Evolutionary conservation across 2,797 vertebrate genomes (phyloP).

Genomic region (Babyrousa celebensis): DNA sequence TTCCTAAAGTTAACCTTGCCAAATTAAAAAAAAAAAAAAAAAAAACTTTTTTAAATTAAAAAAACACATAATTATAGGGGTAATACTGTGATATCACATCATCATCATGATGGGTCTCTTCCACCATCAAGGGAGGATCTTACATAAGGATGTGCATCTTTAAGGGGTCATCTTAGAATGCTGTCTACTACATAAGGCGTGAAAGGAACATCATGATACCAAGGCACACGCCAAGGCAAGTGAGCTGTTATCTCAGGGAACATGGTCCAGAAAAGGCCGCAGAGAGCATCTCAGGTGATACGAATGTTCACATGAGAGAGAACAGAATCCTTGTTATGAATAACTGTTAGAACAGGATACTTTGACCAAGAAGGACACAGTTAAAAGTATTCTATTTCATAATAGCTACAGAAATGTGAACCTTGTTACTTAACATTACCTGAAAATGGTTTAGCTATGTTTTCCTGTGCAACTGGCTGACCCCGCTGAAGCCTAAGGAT

Average conservation of each 20-base stretch:
- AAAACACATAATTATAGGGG: neutral
- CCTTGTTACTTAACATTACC: neutral
- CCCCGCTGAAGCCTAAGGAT: neutral
- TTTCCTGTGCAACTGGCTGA: neutral
- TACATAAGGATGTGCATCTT: neutral
- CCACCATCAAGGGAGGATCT: neutral
- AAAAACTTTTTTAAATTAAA: too few species aligned
- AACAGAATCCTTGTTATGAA: slow-evolving; percentile 18
- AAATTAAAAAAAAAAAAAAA: neutral
- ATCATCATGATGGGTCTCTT: neutral
- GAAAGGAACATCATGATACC: neutral
- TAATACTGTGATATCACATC: neutral
- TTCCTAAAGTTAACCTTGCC: neutral
- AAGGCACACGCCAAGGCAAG: neutral
- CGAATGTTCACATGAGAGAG: neutral
- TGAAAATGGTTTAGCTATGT: neutral
- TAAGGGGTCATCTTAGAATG: neutral
- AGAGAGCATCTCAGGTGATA: slow-evolving; percentile 55
- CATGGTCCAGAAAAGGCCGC: neutral
- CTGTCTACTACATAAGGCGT: neutral
- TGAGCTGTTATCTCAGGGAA: neutral
- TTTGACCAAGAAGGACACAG: neutral
- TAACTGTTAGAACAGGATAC: neutral
- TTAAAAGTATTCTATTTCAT: neutral
- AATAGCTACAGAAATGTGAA: neutral